These are phyloP conservation scores for Meloe dianella DNA, from an alignment of 2,888 invertebrate genomes.

Conservation along the genomic window DNA sequence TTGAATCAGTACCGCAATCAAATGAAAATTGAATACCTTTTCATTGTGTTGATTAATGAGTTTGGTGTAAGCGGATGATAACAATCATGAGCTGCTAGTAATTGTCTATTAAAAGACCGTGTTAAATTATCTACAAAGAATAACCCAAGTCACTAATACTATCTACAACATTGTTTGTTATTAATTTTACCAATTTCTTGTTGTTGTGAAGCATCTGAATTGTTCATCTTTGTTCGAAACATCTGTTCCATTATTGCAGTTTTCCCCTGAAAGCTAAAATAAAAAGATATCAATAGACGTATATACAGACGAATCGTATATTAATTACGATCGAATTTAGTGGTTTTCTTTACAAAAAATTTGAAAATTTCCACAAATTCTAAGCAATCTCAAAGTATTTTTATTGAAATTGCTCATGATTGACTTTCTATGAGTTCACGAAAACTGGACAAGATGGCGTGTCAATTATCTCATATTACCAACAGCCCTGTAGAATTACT, in stretches of 20 bases:
- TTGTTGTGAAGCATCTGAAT: background rate
- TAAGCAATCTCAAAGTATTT: background rate
- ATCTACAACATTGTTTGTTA: background rate
- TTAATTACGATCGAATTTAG: background rate
- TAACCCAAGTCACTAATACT: background rate
- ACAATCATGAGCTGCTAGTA: constrained; percentile 13
- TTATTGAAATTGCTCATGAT: background rate
- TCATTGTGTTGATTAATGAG: constrained; percentile 18
- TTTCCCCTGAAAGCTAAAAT: background rate
- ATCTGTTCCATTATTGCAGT: background rate
- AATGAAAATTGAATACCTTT: constrained; percentile 20
- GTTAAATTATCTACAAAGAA: background rate
- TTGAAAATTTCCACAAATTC: background rate
- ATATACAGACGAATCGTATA: no score
- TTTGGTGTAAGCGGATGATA: constrained; percentile 14
- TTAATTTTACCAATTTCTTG: background rate
- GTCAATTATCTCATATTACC: background rate
- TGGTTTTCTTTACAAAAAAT: background rate
- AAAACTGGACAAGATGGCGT: background rate
- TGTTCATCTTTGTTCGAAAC: background rate
- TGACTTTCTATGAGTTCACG: background rate
- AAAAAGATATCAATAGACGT: background rate
- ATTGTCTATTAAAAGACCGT: background rate
- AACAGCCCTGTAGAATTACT: background rate
- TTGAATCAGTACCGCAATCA: background rate